Conservation (phyloP, 2,113 vertebrate genomes). For the Crotalus helleri region DNA sequence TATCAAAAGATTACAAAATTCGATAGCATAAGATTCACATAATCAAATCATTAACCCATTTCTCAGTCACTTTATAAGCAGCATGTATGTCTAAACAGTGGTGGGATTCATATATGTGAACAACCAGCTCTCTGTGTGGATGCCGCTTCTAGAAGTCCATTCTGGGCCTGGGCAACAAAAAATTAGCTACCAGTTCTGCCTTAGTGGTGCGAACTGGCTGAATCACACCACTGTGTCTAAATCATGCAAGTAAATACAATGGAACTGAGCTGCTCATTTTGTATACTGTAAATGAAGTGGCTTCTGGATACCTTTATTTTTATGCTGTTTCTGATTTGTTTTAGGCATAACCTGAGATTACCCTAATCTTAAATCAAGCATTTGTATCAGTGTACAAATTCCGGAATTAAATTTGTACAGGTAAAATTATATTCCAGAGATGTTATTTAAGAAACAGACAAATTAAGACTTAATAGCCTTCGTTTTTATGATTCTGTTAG, state of each 20-base stretch:
- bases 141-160: too few relatives aligned
- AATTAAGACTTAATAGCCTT: neutral
- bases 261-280: neutral
- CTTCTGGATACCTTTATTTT: neutral
- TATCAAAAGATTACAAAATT: neutral
- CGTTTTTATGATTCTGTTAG: neutral
- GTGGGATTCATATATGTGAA: too few relatives aligned
- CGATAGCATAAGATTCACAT: neutral
- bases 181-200: too few relatives aligned
- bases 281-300: neutral
- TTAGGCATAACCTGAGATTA: neutral
- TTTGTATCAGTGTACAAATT: neutral
- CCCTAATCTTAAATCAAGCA: neutral
- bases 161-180: too few relatives aligned
- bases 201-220: too few relatives aligned
- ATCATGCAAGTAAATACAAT: neutral
- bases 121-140: too few relatives aligned
- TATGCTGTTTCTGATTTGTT: neutral
- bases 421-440: neutral
- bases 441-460: neutral
- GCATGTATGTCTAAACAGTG: neutral
- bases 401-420: neutral
- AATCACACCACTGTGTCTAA: neutral
- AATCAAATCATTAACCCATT: neutral
- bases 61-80: neutral